A percentile compares a stretch with the other conserved stretches of the same genome.
These are phyloP conservation scores for Catamblyrhynchus diadema DNA, from an alignment of 2,797 vertebrate species.

Conservation along the genomic window DNA sequence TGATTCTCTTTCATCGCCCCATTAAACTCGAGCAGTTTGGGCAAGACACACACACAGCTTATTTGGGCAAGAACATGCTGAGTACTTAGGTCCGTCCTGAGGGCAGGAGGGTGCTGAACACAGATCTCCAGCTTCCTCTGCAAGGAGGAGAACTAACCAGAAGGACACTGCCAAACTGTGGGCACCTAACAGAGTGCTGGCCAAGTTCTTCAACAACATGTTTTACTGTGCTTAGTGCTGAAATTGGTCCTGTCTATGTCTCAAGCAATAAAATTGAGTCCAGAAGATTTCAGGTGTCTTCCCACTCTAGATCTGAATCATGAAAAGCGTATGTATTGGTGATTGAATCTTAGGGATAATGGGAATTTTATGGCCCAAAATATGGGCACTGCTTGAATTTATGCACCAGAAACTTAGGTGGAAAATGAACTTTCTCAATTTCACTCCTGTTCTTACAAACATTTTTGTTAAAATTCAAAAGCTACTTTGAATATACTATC, in stretches of 20 bases:
- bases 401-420: not conserved
- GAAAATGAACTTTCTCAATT: not conserved
- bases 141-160: not conserved
- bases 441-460: not conserved
- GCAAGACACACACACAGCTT: not conserved
- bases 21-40: not conserved
- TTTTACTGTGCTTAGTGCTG: not conserved
- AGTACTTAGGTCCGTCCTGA: not conserved
- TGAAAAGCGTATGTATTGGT: not conserved
- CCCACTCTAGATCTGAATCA: not conserved
- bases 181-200: not conserved
- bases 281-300: not conserved
- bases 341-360: not conserved
- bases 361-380: not conserved
- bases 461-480: not conserved
- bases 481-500: not conserved
- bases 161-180: not conserved
- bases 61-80: not conserved
- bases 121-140: not conserved
- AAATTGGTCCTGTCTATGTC: not conserved
- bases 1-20: not conserved
- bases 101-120: not conserved
- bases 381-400: not conserved
- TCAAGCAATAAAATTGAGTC: not conserved
- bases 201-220: not conserved